Percentiles rank a stretch among this genome's conserved stretches.
Conservation (phyloP, 2,113 vertebrate species). For the Oryzias melastigma region DNA sequence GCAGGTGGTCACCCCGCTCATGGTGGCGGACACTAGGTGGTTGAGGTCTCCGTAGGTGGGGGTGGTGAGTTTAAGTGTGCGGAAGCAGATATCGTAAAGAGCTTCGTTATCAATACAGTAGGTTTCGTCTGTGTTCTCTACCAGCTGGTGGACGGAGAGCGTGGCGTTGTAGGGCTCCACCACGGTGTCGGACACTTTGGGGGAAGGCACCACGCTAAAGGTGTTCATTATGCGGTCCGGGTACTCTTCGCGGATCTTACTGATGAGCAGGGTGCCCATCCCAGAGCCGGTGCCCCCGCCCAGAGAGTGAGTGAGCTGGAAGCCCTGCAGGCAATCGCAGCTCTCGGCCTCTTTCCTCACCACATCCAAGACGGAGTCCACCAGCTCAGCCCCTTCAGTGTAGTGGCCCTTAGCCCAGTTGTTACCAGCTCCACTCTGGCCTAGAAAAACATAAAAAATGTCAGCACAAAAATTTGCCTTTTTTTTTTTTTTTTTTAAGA, state of each 20-base stretch:
- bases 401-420: constrained; percentile 85
- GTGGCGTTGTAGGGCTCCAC: constrained; percentile 85
- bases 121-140: constrained; percentile 83
- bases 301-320: constrained; percentile 82
- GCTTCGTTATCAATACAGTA: constrained; percentile 84
- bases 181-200: constrained; percentile 82
- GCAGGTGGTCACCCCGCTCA: constrained; percentile 83
- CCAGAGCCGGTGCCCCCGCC: constrained; percentile 80
- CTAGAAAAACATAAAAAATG: constrained; percentile 43
- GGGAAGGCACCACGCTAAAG: constrained; percentile 82
- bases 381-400: constrained; percentile 82
- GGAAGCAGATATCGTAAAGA: constrained; percentile 83
- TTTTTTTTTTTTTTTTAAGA: too few relatives aligned
- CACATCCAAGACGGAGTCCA: constrained; percentile 81
- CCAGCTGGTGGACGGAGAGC: constrained; percentile 82
- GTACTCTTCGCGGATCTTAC: constrained; percentile 84
- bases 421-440: constrained; percentile 83
- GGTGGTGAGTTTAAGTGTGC: constrained; percentile 81
- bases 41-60: constrained; percentile 83
- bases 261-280: constrained; percentile 83
- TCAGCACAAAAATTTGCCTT: not conserved
- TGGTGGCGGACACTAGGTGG: constrained; percentile 82
- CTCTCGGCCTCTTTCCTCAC: constrained; percentile 82
- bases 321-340: constrained; percentile 83
- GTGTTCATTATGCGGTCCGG: constrained; percentile 85